Evolutionary conservation across 2,113 vertebrate species (phyloP), one percentile per base, ranked within the genome.

Genomic region (Sylvia atricapilla): DNA sequence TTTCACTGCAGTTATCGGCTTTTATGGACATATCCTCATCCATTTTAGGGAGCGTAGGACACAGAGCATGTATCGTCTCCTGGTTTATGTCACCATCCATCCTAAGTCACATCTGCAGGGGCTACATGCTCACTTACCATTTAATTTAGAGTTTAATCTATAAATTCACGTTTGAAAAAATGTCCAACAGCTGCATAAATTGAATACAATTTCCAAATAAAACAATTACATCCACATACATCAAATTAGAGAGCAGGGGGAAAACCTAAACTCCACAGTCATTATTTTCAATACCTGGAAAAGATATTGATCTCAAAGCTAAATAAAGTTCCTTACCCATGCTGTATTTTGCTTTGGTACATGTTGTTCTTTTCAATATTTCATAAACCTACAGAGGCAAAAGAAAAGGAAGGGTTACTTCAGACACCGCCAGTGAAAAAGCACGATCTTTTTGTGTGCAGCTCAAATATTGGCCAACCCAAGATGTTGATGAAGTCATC

Each of bases 331-430:
- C 84, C 98, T 99, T 98, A 99, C 99, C 99, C 98, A 99, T 99
- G 97, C 98, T 98, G 84, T 99, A 99, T 93, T 99, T 99, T 82
- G 98, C 98, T 80, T 97, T 98, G 35, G 97, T 98, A 96, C 99
- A 99, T 3, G 98, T 99, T 0, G 98, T 99, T 94, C 99, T 98
- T 92, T 99, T 99, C 96, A 99, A 75, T 58, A 99, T 98, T 96
- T 99, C 99, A 59, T 98, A 99, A 79, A 99, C 99, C 99, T 99
- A 85, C 18, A 74, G 89, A 23, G 68, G 77, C 11, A 73, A 94
- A 49, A 93, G 9, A 43, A 44, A 81, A 90, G 87, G n/a, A 59
- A 55, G 79, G 56, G 86, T 96, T 93, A 87, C 55, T 79, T 81
- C 43, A 84, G 53, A 55, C 33, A 49, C n/a, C 1, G 24, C 59